Percentiles rank a stretch among this genome's conserved stretches.
phyloP scores from a whole-genome alignment of 2,113 vertebrate species.

The Pterocles burchelli region DNA sequence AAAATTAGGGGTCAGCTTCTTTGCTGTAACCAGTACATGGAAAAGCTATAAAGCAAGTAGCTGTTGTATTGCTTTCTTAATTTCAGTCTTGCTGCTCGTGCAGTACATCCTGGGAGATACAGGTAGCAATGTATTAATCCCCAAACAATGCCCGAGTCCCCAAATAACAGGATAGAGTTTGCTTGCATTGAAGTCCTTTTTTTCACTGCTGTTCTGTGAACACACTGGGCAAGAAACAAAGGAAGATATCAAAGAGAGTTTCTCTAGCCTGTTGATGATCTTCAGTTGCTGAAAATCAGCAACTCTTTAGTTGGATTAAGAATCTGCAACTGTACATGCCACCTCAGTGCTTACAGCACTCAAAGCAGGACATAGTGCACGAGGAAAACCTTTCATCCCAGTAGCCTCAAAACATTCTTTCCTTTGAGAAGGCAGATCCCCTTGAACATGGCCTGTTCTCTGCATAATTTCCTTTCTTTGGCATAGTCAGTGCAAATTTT shows the following conservation, averaged over 20 bases:
- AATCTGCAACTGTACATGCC: not conserved
- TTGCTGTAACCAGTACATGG: not conserved
- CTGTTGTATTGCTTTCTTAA: not conserved
- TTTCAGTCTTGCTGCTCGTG: not conserved
- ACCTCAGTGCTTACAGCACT: not conserved
- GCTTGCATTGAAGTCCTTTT: rapidly evolving
- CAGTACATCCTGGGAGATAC: not conserved
- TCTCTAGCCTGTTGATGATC: not conserved
- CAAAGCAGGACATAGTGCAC: not conserved
- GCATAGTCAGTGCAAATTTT: not conserved
- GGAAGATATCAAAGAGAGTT: not conserved
- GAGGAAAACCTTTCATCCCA: not conserved
- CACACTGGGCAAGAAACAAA: not conserved
- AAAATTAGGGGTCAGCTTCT: not conserved
- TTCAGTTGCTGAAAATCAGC: not conserved
- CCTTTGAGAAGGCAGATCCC: not conserved
- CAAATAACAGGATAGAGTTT: not conserved
- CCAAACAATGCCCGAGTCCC: not conserved
- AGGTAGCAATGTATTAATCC: not conserved
- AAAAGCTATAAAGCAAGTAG: not conserved
- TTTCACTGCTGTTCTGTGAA: not conserved
- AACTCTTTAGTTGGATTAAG: not conserved
- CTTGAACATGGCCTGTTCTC: not conserved
- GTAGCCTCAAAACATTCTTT: not conserved
- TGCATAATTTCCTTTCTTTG: not conserved